Evolutionary conservation across 2,888 invertebrate genomes (phyloP), one percentile per base, ranked within the genome.

Genomic region (Gonocerus acuteangulatus): DNA sequence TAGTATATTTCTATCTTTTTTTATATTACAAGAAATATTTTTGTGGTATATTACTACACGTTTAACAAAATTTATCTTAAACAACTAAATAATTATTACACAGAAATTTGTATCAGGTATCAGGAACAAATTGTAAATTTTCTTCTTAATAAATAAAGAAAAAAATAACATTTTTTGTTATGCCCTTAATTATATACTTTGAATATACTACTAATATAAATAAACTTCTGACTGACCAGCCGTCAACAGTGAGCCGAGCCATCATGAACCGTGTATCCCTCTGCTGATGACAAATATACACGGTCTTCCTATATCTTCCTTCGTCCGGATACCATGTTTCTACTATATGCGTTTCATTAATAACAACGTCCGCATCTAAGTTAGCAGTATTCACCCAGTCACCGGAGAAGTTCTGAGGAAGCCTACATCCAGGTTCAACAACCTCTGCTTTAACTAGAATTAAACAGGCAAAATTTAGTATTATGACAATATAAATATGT

Each of bases 321-420:
- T 89, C 89, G 74, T 96, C 95, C 0, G 95, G 95, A 74, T 90
- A 90, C 76, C 90, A 94, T 0, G 90, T 93, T 76, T 95, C 95
- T 69, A 94, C 89, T 36, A 97, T 94, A 72, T 96, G 96, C 0
- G 96, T 97, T 71, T 93, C 90, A 72, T 96, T 96, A 42, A 97
- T 93, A 48, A 83, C 81, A 0, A 95, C 86, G 74, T 95, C 92
- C 0, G 95, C 95, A 74, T 95, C 95, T 67, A 94, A 89, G 72
- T 96, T 95, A 0, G 95, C 95, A 0, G 96, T 95, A 71, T 96
- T 96, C 56, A 95, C 91, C 96, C 96, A 97, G 19, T 89, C 84
- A 0, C 97, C 95, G 0, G 87, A 84, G 75, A 94, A 94, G 73
- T 96, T 95, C 73, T 92, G 88, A 0, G 96, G 95, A 62, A 97